Evolutionary conservation across 1,140 invertebrate species (phyloP).

Genomic region (Calephelis nemesis): DNA sequence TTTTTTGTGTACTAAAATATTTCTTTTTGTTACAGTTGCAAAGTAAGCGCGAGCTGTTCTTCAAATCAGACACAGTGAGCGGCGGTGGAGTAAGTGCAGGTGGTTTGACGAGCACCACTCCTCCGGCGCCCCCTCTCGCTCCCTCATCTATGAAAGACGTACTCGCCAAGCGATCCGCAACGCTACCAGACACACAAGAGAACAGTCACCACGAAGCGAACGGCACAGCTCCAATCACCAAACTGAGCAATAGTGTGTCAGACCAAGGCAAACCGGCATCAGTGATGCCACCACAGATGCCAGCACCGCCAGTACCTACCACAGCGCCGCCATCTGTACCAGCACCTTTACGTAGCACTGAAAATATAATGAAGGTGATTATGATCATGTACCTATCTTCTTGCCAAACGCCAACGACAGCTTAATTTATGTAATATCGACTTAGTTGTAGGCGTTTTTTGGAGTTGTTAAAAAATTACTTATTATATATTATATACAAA

Average conservation of each 20-base stretch:
- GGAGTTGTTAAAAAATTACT: too few relatives aligned
- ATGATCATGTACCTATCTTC: not conserved
- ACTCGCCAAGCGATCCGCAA: conserved; percentile 64
- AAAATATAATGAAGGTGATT: conserved; percentile 68
- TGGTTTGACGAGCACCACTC: conserved; percentile 57
- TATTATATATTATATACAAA: too few relatives aligned
- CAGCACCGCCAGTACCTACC: conserved; percentile 62
- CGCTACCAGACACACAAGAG: conserved; percentile 60
- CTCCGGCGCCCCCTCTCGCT: conserved; percentile 59
- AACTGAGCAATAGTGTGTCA: conserved; percentile 64
- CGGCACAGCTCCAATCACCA: conserved; percentile 47
- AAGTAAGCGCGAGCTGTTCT: conserved; percentile 88
- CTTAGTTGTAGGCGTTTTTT: too few relatives aligned
- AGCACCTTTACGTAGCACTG: conserved; percentile 64
- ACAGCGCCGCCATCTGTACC: conserved; percentile 52
- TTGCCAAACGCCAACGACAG: too few relatives aligned
- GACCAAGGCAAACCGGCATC: conserved; percentile 76
- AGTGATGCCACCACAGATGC: conserved; percentile 68
- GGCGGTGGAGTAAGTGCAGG: conserved; percentile 60
- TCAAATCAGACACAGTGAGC: conserved; percentile 81
- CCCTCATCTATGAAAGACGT: conserved; percentile 66
- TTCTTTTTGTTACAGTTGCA: conserved; percentile 82
- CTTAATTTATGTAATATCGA: too few relatives aligned
- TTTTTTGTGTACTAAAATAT: not conserved
- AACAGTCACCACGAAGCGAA: conserved; percentile 67